Evolutionary conservation across 2,797 vertebrate genomes (phyloP).

Genomic region (Danio tinwini): DNA sequence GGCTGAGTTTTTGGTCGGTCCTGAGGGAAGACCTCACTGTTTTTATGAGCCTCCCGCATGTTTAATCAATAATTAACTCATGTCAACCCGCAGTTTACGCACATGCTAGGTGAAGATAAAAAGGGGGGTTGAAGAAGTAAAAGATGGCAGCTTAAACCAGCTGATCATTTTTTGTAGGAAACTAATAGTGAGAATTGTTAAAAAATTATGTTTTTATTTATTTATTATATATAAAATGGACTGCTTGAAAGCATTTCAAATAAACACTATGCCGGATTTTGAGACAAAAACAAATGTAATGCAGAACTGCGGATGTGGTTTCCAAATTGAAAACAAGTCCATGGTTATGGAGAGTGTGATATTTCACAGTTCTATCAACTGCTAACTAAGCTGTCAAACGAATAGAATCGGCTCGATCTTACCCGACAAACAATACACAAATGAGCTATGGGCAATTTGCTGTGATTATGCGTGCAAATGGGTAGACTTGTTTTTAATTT

Average conservation of each 20-base stretch:
- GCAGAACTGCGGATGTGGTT: constrained; percentile 63
- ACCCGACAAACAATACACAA: constrained; percentile 76
- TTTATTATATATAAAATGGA: neutral
- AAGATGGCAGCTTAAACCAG: neutral
- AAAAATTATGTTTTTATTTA: neutral
- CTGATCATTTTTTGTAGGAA: neutral
- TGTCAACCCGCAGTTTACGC: constrained; percentile 76
- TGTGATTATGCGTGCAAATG: constrained; percentile 73
- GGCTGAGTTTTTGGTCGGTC: constrained; percentile 76
- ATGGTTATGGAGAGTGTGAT: constrained; percentile 73
- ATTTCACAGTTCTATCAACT: constrained; percentile 80
- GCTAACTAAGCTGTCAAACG: constrained; percentile 84
- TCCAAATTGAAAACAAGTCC: constrained; percentile 71
- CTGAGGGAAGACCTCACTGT: constrained; percentile 69
- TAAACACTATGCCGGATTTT: constrained; percentile 5
- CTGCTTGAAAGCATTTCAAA: neutral
- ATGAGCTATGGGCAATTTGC: constrained; percentile 77
- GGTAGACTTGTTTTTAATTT: constrained; percentile 60
- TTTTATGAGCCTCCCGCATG: constrained; percentile 69
- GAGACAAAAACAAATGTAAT: constrained; percentile 52
- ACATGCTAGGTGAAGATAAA: constrained; percentile 42
- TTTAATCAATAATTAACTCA: constrained; percentile 84
- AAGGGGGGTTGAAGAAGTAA: neutral
- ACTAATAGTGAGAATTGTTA: neutral
- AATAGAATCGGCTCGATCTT: constrained; percentile 66